Conservation (phyloP, 2,797 vertebrate species). For the Crenuchus spilurus region DNA sequence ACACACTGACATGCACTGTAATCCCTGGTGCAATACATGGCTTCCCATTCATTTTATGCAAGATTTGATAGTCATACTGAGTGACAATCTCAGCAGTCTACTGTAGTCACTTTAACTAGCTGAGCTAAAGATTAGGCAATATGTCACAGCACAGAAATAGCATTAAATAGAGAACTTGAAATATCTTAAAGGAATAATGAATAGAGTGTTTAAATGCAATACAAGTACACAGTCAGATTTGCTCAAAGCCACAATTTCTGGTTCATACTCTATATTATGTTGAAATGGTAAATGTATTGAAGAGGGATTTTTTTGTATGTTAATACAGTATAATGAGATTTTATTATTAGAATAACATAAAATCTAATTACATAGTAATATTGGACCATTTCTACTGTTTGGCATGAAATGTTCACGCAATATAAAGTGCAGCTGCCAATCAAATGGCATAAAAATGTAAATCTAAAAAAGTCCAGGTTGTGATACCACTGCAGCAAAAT, state of each 20-base stretch:
- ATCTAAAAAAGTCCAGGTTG: too few species aligned
- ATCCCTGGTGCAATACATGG: neutral
- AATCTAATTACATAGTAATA: too few species aligned
- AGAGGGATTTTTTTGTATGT: too few species aligned
- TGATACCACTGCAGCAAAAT: too few species aligned
- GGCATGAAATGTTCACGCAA: neutral
- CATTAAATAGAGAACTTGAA: slow-evolving; percentile 1
- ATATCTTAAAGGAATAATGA: neutral
- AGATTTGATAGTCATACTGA: slow-evolving; percentile 22
- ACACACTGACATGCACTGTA: neutral
- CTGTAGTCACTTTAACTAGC: neutral
- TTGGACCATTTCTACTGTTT: too few species aligned
- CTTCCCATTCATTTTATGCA: neutral
- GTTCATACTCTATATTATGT: neutral
- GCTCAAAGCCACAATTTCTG: neutral
- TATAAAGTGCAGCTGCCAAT: too few species aligned
- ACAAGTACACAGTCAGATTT: neutral
- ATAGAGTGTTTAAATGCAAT: neutral
- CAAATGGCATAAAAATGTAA: too few species aligned
- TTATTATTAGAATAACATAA: too few species aligned
- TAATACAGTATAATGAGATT: too few species aligned
- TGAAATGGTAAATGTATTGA: too few species aligned
- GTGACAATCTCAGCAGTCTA: slow-evolving; percentile 5
- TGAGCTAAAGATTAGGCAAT: slow-evolving; percentile 9
- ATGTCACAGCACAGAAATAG: neutral